These are phyloP conservation scores for Rhyacichthys aspro DNA, from an alignment of 2,797 vertebrate species.

Conservation along the genomic window DNA sequence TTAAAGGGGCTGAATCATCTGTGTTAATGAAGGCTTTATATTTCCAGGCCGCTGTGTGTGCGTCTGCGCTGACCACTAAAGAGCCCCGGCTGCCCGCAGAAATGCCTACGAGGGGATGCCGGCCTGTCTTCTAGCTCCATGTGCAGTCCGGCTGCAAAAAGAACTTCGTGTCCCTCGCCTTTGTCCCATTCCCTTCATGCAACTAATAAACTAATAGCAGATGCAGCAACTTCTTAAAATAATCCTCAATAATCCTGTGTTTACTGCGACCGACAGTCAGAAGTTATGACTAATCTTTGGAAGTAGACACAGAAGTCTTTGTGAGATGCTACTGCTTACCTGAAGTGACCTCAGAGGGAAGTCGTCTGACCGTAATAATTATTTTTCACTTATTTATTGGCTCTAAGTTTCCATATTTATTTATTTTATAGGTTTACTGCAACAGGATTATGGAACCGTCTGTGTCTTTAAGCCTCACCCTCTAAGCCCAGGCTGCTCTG, in stretches of 20 bases:
- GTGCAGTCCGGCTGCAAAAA: constrained; percentile 33
- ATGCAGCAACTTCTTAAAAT: constrained; percentile 24
- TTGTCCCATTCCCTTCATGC: constrained; percentile 14
- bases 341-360: not conserved
- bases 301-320: not conserved
- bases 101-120: constrained; percentile 60
- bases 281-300: constrained; percentile 13
- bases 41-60: constrained; percentile 61
- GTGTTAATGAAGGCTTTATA: constrained; percentile 61
- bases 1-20: constrained; percentile 73
- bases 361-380: not conserved
- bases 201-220: constrained; percentile 18
- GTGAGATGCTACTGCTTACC: constrained; percentile 9
- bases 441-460: too few species aligned
- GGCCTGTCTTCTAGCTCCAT: constrained; percentile 39
- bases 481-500: too few species aligned
- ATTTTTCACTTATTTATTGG: too few species aligned
- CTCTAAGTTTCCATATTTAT: not conserved
- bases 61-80: constrained; percentile 68
- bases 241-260: constrained; percentile 21
- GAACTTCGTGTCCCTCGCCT: constrained; percentile 20
- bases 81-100: constrained; percentile 64
- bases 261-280: constrained; percentile 8
- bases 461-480: too few species aligned
- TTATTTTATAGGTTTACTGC: too few species aligned